Evolutionary conservation across 2,888 invertebrate species (phyloP).

Genomic region (Acanthococcus lagerstroemiae): DNA sequence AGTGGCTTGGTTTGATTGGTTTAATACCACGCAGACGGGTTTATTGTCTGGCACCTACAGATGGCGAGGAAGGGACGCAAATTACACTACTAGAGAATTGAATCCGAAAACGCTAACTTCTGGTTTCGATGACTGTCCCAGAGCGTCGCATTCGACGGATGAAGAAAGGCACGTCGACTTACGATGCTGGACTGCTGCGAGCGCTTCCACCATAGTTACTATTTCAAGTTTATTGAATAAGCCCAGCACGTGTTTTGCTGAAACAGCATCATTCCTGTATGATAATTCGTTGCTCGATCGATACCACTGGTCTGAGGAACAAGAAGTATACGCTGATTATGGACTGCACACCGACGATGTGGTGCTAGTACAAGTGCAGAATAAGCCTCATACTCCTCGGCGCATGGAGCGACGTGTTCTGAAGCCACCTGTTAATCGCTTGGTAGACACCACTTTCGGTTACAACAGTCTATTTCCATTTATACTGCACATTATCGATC

Average conservation of each 20-base stretch:
- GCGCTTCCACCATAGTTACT: constrained; percentile 66
- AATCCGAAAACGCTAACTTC: constrained; percentile 97
- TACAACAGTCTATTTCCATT: constrained; percentile 95
- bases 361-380: constrained; percentile 45
- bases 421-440: constrained; percentile 61
- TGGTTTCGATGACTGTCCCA: constrained; percentile 93
- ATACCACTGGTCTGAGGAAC: constrained; percentile 72
- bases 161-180: constrained; percentile 90
- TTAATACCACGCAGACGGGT: constrained; percentile 79
- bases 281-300: constrained; percentile 68
- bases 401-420: constrained; percentile 58
- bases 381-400: background rate
- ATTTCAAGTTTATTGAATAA: constrained; percentile 54
- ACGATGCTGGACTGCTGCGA: constrained; percentile 92
- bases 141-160: constrained; percentile 88
- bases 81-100: constrained; percentile 66
- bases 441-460: constrained; percentile 78
- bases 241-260: constrained; percentile 57
- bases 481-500: constrained; percentile 69
- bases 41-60: constrained; percentile 64
- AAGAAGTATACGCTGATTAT: constrained; percentile 78
- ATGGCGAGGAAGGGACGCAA: constrained; percentile 81
- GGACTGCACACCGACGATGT: constrained; percentile 87
- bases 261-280: constrained; percentile 59
- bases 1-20: constrained; percentile 93